These are phyloP conservation scores for Vesta saturnalis DNA, from an alignment of 2,888 invertebrate species.

Conservation along the genomic window DNA sequence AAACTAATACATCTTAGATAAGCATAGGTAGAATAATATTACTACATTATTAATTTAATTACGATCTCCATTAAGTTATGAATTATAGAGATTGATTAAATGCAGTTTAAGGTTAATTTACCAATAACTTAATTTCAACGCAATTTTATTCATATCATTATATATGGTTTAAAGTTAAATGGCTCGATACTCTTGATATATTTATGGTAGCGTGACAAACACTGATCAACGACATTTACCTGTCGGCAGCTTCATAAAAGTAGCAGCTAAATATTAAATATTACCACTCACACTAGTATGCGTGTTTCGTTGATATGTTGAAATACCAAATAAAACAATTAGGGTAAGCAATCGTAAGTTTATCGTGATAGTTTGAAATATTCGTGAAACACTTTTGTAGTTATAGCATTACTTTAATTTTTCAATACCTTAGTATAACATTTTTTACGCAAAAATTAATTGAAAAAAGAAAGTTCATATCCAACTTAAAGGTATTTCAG, in stretches of 20 bases:
- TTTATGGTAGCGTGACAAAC: slow-evolving; percentile 53
- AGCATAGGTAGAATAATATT: no score
- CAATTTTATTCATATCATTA: slow-evolving; percentile 29
- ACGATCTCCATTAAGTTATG: no score
- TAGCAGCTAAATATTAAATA: slow-evolving; percentile 51
- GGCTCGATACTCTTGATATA: slow-evolving; percentile 50
- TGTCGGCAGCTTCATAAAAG: slow-evolving; percentile 55
- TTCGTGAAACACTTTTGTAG: background rate
- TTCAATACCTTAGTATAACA: background rate
- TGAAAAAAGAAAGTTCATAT: background rate
- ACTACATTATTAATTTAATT: no score
- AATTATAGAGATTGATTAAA: no score
- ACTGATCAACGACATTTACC: slow-evolving; percentile 54
- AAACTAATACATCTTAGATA: no score
- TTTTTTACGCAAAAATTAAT: background rate
- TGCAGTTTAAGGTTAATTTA: no score
- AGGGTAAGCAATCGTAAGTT: slow-evolving; percentile 28
- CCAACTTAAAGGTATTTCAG: background rate
- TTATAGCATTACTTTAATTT: background rate
- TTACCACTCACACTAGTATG: slow-evolving; percentile 39
- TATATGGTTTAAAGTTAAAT: slow-evolving; percentile 54
- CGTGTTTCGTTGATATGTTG: slow-evolving; percentile 30
- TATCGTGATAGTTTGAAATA: slow-evolving; percentile 22
- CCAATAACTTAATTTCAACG: slow-evolving; percentile 1
- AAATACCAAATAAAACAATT: slow-evolving; percentile 37